Percentiles rank a stretch among this genome's conserved stretches.
Evolutionary conservation across 2,888 invertebrate species (phyloP).

Genomic region (Sesia apiformis): DNA sequence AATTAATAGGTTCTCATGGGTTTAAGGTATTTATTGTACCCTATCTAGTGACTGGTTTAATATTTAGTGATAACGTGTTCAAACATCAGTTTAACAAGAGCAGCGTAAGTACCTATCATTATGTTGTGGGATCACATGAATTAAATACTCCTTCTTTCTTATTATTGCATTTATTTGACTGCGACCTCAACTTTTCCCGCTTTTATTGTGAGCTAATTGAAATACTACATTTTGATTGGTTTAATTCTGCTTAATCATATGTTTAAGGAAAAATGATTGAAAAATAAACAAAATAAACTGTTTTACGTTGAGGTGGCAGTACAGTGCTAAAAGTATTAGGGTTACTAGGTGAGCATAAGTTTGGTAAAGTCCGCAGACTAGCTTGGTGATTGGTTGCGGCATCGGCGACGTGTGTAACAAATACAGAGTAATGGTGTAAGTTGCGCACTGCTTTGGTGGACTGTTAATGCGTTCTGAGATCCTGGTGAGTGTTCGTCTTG

Average conservation of each 20-base stretch:
- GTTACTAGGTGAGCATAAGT: constrained; percentile 65
- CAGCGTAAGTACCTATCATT: constrained; percentile 59
- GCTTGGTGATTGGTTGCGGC: constrained; percentile 64
- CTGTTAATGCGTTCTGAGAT: constrained; percentile 67
- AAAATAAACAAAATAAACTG: background rate
- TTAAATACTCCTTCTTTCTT: constrained; percentile 38
- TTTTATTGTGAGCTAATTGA: too few species aligned
- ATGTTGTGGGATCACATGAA: constrained; percentile 59
- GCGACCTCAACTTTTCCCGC: constrained; percentile 30
- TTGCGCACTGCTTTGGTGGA: constrained; percentile 73
- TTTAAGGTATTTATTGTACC: constrained; percentile 30
- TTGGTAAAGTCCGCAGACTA: constrained; percentile 66
- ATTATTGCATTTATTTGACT: constrained; percentile 42
- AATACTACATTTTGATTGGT: too few species aligned
- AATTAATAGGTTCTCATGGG: constrained; percentile 35
- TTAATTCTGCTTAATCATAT: constrained; percentile 14
- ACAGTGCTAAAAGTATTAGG: constrained; percentile 52
- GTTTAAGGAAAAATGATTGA: background rate
- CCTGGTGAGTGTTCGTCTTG: constrained; percentile 71
- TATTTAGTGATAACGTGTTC: constrained; percentile 29
- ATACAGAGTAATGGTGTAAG: constrained; percentile 57
- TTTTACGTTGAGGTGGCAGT: constrained; percentile 40
- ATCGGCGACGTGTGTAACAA: constrained; percentile 61
- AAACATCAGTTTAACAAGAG: constrained; percentile 36
- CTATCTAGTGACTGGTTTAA: constrained; percentile 34